phyloP scores from a whole-genome alignment of 2,888 invertebrate genomes.

The Ariolimax columbianus region DNA sequence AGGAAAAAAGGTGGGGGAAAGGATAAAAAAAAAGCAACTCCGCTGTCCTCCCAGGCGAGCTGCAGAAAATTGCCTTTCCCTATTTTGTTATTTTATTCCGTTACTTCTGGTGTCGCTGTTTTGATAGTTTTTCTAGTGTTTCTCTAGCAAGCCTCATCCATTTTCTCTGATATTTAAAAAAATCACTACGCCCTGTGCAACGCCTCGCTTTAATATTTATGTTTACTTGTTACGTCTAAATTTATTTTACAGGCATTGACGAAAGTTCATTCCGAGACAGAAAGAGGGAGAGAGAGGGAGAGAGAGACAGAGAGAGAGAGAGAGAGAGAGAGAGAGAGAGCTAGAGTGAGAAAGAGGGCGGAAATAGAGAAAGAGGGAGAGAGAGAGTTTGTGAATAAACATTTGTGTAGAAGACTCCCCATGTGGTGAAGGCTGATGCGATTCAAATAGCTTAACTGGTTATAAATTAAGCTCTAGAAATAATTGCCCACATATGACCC shows the following conservation, averaged over 20 bases:
- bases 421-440: too few relatives aligned
- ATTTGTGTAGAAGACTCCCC: too few relatives aligned
- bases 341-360: background rate
- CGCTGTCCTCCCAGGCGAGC: constrained; percentile 4
- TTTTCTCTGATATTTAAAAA: background rate
- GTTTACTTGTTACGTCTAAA: background rate
- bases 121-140: background rate
- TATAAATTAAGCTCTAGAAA: too few relatives aligned
- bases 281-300: background rate
- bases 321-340: background rate
- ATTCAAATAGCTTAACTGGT: too few relatives aligned
- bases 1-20: background rate
- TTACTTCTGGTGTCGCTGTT: constrained; percentile 28
- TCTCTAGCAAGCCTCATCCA: background rate
- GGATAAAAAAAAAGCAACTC: too few relatives aligned
- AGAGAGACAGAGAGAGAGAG: constrained; percentile 7
- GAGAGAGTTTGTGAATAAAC: too few relatives aligned
- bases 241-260: too few relatives aligned
- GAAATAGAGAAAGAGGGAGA: background rate
- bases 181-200: background rate
- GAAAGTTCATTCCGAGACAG: background rate
- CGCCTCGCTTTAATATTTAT: too few relatives aligned
- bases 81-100: constrained; percentile 33
- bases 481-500: too few relatives aligned
- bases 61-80: constrained; percentile 35